Base-by-base conservation (phyloP, 2,797 vertebrate species). In the Rhinatrema bivittatum region DNA sequence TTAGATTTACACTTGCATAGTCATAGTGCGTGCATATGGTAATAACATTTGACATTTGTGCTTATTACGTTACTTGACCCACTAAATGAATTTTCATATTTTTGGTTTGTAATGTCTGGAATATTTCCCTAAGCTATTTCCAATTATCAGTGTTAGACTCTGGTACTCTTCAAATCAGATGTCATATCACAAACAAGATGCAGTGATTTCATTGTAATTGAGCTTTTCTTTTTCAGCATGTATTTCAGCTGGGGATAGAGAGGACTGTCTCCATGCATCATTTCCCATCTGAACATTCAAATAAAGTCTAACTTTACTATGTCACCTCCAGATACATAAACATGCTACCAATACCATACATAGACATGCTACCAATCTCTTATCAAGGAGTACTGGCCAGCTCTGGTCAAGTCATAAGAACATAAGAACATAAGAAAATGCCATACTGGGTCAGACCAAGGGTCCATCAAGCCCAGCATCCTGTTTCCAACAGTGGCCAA, bases 121-220 rank as follows among this genome's bases (percentile, higher is more conserved):
- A 74, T 47, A 38, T 71, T 57, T 78, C 75, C 72, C 74, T 41
- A 65, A 79, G 70, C 58, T 70, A 79, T 78, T 79, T 81, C 72
- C 77, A 80, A 74, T 85, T 86, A 81, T 71, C 70, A 70, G 63
- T 68, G 27, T 51, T 58, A 53, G 70, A 71, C 46, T 76, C 70
- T 80, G 62, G 74, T 80, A 82, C 71, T 82, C 79, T 76, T 86
- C 82, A 82, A 74, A 73, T 50, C 56, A 32, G 56, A 77, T 72
- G 71, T 80, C 72, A 69, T 48, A 75, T 67, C 62, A 60, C 50
- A 74, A 27, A 72, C 60, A 57, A 68, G 43, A 65, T 37, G 33
- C 79, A 78, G 79, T 79, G 70, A 79, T 79, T 88, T 87, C 76
- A 80, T 70, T 64, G 62, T 46, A 58, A 66, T 46, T 60, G 68